Percentiles rank a stretch among this genome's conserved stretches.
phyloP scores from a whole-genome alignment of 2,888 invertebrate genomes.

The Apamea sordens region DNA sequence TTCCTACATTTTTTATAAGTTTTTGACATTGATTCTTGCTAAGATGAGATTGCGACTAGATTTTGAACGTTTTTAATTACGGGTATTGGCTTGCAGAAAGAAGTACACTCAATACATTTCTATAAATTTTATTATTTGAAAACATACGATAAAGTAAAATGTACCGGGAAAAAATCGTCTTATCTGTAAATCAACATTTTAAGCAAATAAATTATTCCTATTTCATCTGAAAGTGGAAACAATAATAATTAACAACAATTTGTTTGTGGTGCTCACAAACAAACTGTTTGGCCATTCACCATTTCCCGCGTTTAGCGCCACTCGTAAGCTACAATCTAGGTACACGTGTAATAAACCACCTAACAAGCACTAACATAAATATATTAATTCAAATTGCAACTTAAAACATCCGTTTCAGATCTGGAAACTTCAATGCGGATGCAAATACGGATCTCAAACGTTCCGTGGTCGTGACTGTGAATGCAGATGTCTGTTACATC shows the following conservation, averaged over 20 bases:
- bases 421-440: conserved; percentile 55
- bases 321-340: not conserved
- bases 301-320: not conserved
- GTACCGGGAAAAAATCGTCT: not conserved
- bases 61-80: not conserved
- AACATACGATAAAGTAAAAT: not conserved
- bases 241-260: not conserved
- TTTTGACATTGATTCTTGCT: not conserved
- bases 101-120: not conserved
- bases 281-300: not conserved
- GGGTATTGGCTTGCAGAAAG: too few species aligned
- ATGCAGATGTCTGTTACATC: conserved; percentile 56
- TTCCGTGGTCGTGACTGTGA: conserved; percentile 61
- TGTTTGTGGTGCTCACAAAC: too few species aligned
- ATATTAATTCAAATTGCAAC: conserved; percentile 55
- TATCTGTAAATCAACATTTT: not conserved
- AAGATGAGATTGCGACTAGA: not conserved
- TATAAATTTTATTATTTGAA: not conserved
- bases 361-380: conserved; percentile 20
- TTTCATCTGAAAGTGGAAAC: not conserved
- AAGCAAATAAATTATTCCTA: not conserved
- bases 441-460: conserved; percentile 61
- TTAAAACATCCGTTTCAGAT: conserved; percentile 56
- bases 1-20: too few species aligned
- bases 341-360: not conserved